Evolutionary conservation across 2,113 vertebrate genomes (phyloP).

Genomic region (Salvelinus namaycush): DNA sequence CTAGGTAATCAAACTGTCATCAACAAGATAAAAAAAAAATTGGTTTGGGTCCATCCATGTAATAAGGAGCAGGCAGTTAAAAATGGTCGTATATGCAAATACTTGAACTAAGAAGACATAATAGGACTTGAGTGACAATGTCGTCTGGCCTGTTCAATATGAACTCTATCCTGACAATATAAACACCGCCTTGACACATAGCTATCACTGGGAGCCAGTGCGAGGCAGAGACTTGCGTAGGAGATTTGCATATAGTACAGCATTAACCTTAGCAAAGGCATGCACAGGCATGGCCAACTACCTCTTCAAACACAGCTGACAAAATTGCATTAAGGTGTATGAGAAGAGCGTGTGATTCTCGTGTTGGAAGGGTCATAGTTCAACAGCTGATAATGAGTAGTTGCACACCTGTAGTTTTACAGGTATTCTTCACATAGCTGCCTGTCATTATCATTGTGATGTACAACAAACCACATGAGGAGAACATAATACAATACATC

Average conservation of each 20-base stretch:
- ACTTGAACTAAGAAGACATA: slow-evolving; percentile 2
- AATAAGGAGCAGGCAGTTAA: not conserved
- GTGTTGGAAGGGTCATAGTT: slow-evolving; percentile 18
- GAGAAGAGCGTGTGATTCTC: not conserved
- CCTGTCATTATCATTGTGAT: too few species aligned
- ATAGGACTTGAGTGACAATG: not conserved
- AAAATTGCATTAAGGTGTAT: not conserved
- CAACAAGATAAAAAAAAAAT: too few species aligned
- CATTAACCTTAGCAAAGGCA: slow-evolving; percentile 36
- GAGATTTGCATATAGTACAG: slow-evolving; percentile 58
- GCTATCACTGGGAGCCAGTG: slow-evolving; percentile 8
- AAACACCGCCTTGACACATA: too few species aligned
- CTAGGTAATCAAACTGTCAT: too few species aligned
- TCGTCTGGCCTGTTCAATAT: not conserved
- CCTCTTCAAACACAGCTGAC: slow-evolving; percentile 9
- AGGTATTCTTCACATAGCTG: not conserved
- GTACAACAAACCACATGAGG: too few species aligned
- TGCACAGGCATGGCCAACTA: slow-evolving; percentile 29
- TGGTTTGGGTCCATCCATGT: too few species aligned
- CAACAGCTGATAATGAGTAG: not conserved
- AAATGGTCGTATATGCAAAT: not conserved
- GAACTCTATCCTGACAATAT: not conserved
- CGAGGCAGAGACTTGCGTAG: slow-evolving; percentile 1
- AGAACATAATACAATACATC: not conserved
- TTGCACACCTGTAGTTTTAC: not conserved